Evolutionary conservation across 2,888 invertebrate genomes (phyloP).

Genomic region (Rhagophthalmus giganteus): DNA sequence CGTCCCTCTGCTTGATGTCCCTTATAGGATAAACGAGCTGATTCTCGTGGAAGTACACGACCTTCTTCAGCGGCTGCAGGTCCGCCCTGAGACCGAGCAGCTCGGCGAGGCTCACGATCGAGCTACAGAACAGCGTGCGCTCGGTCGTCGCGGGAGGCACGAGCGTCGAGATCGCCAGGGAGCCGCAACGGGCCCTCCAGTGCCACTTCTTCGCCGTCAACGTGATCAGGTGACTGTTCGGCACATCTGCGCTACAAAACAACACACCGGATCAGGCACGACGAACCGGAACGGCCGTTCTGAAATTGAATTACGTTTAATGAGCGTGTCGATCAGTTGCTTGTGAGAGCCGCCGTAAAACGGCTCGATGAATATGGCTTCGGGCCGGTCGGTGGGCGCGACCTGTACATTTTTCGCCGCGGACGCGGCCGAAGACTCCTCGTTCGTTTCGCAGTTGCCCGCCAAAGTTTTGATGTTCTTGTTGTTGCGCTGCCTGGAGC

Average conservation of each 20-base stretch:
- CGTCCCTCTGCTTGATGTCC: slow-evolving; percentile 67
- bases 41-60: slow-evolving; percentile 79
- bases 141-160: slow-evolving; percentile 61
- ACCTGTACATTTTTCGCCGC: neutral
- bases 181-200: slow-evolving; percentile 72
- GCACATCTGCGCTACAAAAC: slow-evolving; percentile 30
- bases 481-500: slow-evolving; percentile 3
- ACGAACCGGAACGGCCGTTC: no score
- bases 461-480: slow-evolving; percentile 4
- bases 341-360: slow-evolving; percentile 76
- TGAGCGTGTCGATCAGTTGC: slow-evolving; percentile 62
- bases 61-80: slow-evolving; percentile 61
- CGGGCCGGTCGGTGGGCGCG: neutral
- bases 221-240: slow-evolving; percentile 57
- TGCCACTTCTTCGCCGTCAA: slow-evolving; percentile 77
- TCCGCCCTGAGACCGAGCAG: slow-evolving; percentile 69
- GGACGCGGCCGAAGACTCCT: neutral
- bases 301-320: slow-evolving; percentile 36
- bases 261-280: no score
- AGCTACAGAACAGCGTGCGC: slow-evolving; percentile 67
- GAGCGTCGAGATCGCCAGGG: slow-evolving; percentile 63
- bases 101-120: slow-evolving; percentile 71
- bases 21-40: slow-evolving; percentile 72
- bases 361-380: slow-evolving; percentile 65
- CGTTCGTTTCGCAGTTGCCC: neutral